Evolutionary conservation across 1,140 invertebrate species (phyloP).

Genomic region (Calliphora vicina): DNA sequence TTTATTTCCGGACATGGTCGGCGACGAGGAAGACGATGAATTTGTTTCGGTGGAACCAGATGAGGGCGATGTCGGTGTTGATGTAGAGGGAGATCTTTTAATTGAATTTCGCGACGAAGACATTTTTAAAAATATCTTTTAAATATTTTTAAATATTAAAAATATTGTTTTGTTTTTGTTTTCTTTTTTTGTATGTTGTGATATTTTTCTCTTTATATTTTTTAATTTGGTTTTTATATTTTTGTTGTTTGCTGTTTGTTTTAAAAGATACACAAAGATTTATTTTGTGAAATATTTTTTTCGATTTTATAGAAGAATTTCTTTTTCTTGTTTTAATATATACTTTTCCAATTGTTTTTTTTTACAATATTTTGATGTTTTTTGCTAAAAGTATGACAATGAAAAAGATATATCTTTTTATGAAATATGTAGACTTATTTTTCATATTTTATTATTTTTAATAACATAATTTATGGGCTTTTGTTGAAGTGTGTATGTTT

Average conservation of each 20-base stretch:
- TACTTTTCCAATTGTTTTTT: neutral
- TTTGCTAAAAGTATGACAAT: neutral
- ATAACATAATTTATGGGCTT: neutral
- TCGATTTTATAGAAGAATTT: neutral
- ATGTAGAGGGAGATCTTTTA: slow-evolving; percentile 55
- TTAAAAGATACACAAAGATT: neutral
- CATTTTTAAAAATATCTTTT: slow-evolving; percentile 51
- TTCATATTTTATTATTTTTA: neutral
- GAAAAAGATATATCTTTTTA: neutral
- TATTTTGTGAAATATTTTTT: neutral
- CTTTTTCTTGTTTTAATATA: neutral
- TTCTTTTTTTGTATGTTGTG: slow-evolving; percentile 1
- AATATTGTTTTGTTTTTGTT: slow-evolving; percentile 40
- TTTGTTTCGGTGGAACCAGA: slow-evolving; percentile 38
- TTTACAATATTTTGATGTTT: neutral
- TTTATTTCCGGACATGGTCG: slow-evolving; percentile 51
- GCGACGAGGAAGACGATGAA: slow-evolving; percentile 44
- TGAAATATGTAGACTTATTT: neutral
- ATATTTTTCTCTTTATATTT: slow-evolving; percentile 38
- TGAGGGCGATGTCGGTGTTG: slow-evolving; percentile 49
- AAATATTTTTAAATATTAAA: slow-evolving; percentile 42
- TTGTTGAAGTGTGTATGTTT: neutral
- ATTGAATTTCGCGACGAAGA: slow-evolving; percentile 59
- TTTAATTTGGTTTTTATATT: neutral
- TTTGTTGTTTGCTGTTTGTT: neutral